A percentile compares a stretch with the other conserved stretches of the same genome.
Evolutionary conservation across 2,797 vertebrate genomes (phyloP).

Genomic region (Melanogrammus aeglefinus): DNA sequence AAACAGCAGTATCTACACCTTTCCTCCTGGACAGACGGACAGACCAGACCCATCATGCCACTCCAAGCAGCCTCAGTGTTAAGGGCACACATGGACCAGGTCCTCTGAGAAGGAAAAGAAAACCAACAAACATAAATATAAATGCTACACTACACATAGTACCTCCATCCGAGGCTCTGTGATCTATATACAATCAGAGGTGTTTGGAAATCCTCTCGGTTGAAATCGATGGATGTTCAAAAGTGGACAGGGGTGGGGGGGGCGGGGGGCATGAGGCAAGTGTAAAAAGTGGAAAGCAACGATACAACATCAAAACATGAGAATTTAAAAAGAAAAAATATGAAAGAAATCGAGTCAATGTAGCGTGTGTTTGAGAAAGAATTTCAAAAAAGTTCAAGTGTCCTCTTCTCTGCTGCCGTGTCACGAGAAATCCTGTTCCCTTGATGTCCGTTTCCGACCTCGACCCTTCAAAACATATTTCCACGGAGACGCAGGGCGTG

Average conservation of each 20-base stretch:
- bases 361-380: conserved; percentile 56
- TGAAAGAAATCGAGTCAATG: conserved; percentile 41
- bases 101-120: conserved; percentile 48
- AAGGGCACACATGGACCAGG: conserved; percentile 59
- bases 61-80: conserved; percentile 37
- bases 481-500: conserved; percentile 55
- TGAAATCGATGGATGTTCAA: conserved; percentile 44
- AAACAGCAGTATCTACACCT: conserved; percentile 52
- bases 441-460: conserved; percentile 39
- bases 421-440: conserved; percentile 41
- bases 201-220: conserved; percentile 37
- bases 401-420: conserved; percentile 40
- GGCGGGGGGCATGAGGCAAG: conserved; percentile 32
- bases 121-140: conserved; percentile 68
- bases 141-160: conserved; percentile 64
- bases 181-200: conserved; percentile 65
- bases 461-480: conserved; percentile 50
- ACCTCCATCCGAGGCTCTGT: conserved; percentile 52
- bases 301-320: conserved; percentile 48
- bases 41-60: conserved; percentile 56
- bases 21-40: conserved; percentile 48
- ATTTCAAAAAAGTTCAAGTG: conserved; percentile 59
- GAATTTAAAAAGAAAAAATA: conserved; percentile 34
- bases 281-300: conserved; percentile 39
- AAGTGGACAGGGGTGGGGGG: conserved; percentile 21